These are phyloP conservation scores for Eulemur mongoz DNA, from an alignment of 2,797 vertebrate genomes.

Conservation along the genomic window DNA sequence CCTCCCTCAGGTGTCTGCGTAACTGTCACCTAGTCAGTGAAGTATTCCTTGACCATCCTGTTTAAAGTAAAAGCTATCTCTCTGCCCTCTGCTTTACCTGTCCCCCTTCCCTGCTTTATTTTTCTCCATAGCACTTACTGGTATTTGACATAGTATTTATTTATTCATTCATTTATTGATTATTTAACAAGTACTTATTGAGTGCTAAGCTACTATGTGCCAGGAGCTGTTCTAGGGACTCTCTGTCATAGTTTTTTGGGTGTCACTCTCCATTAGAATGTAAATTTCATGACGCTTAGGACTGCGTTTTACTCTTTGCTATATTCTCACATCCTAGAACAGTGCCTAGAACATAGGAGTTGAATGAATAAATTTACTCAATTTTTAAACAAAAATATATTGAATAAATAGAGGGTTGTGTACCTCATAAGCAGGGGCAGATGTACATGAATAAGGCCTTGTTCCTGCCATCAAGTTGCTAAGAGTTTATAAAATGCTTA, in stretches of 20 bases:
- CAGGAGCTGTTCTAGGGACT: background rate
- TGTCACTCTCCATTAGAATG: background rate
- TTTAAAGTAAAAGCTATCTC: background rate
- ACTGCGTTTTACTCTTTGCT: background rate
- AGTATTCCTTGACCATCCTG: background rate
- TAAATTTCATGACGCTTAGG: background rate
- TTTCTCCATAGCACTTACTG: background rate
- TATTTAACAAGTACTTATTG: background rate
- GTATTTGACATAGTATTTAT: background rate
- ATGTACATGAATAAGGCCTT: background rate
- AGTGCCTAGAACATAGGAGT: background rate
- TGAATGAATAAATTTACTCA: constrained; percentile 29
- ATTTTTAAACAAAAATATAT: constrained; percentile 33
- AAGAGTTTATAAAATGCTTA: background rate
- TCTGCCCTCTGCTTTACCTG: background rate
- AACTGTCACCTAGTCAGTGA: background rate
- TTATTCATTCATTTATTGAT: background rate
- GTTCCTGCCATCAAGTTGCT: constrained; percentile 4
- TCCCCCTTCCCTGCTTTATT: background rate
- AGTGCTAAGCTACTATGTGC: background rate
- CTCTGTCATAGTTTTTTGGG: background rate
- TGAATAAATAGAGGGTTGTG: background rate
- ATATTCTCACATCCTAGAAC: background rate
- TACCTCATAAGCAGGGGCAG: background rate
- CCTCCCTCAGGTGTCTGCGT: background rate